phyloP scores from a whole-genome alignment of 2,888 invertebrate species.

The Chymomyza fuscimana region DNA sequence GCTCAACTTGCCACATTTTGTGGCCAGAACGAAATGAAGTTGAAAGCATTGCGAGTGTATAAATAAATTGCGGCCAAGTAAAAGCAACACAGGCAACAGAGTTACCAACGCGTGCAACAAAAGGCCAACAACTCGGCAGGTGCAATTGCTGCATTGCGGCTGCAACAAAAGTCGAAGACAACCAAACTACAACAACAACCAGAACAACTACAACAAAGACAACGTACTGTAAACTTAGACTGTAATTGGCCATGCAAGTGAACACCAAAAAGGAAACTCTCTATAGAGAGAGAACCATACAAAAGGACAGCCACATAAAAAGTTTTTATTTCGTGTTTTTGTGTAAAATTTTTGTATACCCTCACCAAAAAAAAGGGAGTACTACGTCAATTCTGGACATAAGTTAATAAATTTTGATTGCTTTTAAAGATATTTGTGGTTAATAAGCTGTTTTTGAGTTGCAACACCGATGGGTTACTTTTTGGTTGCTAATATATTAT shows the following conservation, averaged over 20 bases:
- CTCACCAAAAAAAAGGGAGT: background rate
- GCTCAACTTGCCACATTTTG: background rate
- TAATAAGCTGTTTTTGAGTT: too few relatives aligned
- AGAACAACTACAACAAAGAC: background rate
- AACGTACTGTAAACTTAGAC: constrained; percentile 48
- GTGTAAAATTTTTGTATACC: background rate
- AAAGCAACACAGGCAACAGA: constrained; percentile 34
- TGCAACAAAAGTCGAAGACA: constrained; percentile 35
- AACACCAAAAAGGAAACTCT: constrained; percentile 33
- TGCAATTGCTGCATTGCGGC: constrained; percentile 37
- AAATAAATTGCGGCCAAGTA: constrained; percentile 40
- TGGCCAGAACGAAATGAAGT: background rate
- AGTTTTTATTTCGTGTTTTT: constrained; percentile 39
- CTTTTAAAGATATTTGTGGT: too few relatives aligned
- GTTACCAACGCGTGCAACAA: constrained; percentile 22
- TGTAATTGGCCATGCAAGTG: constrained; percentile 69
- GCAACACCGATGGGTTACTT: too few relatives aligned
- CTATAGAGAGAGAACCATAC: constrained; percentile 22
- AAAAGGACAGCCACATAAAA: constrained; percentile 45
- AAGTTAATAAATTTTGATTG: too few relatives aligned
- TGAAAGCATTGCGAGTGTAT: background rate
- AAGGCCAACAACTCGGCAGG: background rate
- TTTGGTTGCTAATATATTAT: too few relatives aligned
- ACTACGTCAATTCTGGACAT: too few relatives aligned
- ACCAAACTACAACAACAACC: constrained; percentile 12